Percentiles rank a stretch among this genome's conserved stretches.
Conservation (phyloP, 2,113 vertebrate species). For the Chaetodon auriga region DNA sequence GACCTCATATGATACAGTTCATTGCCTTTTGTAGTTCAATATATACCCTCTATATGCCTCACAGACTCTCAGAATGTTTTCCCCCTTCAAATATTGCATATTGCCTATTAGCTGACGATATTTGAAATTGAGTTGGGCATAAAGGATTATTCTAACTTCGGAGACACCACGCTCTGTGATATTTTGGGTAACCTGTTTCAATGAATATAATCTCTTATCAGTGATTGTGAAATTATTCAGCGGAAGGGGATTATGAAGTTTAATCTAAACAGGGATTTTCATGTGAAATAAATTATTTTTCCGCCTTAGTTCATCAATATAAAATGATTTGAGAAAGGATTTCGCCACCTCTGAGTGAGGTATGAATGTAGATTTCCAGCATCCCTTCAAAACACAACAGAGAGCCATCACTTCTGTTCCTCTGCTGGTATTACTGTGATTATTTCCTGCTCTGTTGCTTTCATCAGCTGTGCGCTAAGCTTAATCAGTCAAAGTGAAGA, state of each 20-base stretch:
- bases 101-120: conserved; percentile 46
- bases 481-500: conserved; percentile 64
- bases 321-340: conserved; percentile 58
- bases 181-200: conserved; percentile 60
- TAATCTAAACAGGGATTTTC: conserved; percentile 75
- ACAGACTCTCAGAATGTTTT: conserved; percentile 17
- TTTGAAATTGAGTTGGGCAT: conserved; percentile 60
- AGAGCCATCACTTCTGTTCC: conserved; percentile 18
- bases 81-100: conserved; percentile 38
- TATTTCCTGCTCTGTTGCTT: conserved; percentile 55
- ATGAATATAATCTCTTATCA: conserved; percentile 68
- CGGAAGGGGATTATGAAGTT: conserved; percentile 70
- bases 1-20: conserved; percentile 2
- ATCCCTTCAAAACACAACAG: conserved; percentile 32
- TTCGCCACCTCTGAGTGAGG: conserved; percentile 55
- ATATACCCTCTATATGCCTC: conserved; percentile 21
- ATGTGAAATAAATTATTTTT: conserved; percentile 61
- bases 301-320: conserved; percentile 53
- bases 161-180: conserved; percentile 28
- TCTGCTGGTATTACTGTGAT: conserved; percentile 27
- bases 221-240: conserved; percentile 70
- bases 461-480: conserved; percentile 23
- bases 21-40: conserved; percentile 17
- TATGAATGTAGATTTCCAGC: conserved; percentile 43
- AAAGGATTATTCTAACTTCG: conserved; percentile 65